Conservation (phyloP, 2,888 invertebrate species). For the Meganola albula region DNA sequence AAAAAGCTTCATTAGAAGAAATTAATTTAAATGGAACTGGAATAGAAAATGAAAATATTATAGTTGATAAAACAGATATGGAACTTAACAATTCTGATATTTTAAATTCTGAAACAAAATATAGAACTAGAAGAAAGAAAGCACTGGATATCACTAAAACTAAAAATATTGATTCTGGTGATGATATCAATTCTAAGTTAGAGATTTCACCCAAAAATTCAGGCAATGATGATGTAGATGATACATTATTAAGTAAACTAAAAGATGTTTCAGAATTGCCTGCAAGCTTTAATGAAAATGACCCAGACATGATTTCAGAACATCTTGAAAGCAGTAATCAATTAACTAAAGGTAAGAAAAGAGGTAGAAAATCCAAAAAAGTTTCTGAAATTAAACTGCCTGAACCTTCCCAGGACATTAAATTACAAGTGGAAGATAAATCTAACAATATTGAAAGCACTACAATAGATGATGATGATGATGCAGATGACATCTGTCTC, state of each 20-base stretch:
- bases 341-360: constrained; percentile 7
- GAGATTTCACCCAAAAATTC: no score
- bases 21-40: no score
- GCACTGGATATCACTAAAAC: no score
- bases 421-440: no score
- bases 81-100: no score
- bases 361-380: not conserved
- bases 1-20: not conserved
- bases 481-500: constrained; percentile 44
- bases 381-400: not conserved
- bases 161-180: no score
- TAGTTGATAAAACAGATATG: not conserved
- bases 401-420: no score
- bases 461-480: constrained; percentile 22
- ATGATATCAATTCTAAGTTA: no score
- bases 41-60: not conserved
- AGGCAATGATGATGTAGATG: constrained; percentile 42
- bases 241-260: constrained; percentile 46
- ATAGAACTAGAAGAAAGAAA: no score
- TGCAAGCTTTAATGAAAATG: constrained; percentile 8
- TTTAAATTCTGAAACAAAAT: no score
- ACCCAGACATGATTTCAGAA: not conserved
- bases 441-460: not conserved
- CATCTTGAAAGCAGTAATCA: not conserved
- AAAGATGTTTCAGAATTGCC: constrained; percentile 28